Percentiles rank a stretch among this genome's conserved stretches.
Conservation (phyloP, 2,797 vertebrate species). For the Pseudomugil tenellus region DNA sequence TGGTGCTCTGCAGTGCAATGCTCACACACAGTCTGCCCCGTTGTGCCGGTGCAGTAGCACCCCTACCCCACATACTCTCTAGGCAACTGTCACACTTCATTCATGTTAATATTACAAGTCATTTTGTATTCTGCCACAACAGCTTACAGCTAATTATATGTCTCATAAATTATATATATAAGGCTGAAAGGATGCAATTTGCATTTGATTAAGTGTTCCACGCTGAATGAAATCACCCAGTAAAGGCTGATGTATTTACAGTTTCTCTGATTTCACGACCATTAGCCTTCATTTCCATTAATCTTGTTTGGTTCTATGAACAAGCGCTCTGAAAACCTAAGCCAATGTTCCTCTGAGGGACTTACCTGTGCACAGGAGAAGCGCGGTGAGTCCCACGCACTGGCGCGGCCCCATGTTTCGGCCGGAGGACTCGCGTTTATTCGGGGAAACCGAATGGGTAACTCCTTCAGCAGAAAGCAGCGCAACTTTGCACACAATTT, state of each 20-base stretch:
- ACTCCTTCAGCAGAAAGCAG: constrained; percentile 54
- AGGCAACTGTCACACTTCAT: constrained; percentile 70
- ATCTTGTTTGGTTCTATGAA: constrained; percentile 11
- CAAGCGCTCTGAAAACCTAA: constrained; percentile 7
- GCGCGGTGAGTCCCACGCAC: constrained; percentile 68
- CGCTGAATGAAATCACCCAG: constrained; percentile 44
- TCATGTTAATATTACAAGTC: constrained; percentile 71
- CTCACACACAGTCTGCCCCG: constrained; percentile 35
- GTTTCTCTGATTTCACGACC: constrained; percentile 29
- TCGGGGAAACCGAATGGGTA: constrained; percentile 26
- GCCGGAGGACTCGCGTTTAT: constrained; percentile 52
- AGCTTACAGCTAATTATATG: constrained; percentile 75
- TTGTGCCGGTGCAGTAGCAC: constrained; percentile 34
- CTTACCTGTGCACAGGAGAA: constrained; percentile 81
- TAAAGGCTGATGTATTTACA: constrained; percentile 57
- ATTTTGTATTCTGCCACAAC: constrained; percentile 75
- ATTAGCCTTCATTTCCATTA: constrained; percentile 31
- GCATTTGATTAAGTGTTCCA: constrained; percentile 63
- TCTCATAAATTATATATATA: constrained; percentile 72
- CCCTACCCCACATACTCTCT: constrained; percentile 38
- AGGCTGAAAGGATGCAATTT: constrained; percentile 63
- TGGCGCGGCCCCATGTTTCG: constrained; percentile 61
- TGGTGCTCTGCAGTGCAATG: constrained; percentile 56
- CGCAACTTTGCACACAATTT: constrained; percentile 56
- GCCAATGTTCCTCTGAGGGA: neutral